Conservation (phyloP, 2,113 vertebrate genomes). For the Megaceryle maxima region DNA sequence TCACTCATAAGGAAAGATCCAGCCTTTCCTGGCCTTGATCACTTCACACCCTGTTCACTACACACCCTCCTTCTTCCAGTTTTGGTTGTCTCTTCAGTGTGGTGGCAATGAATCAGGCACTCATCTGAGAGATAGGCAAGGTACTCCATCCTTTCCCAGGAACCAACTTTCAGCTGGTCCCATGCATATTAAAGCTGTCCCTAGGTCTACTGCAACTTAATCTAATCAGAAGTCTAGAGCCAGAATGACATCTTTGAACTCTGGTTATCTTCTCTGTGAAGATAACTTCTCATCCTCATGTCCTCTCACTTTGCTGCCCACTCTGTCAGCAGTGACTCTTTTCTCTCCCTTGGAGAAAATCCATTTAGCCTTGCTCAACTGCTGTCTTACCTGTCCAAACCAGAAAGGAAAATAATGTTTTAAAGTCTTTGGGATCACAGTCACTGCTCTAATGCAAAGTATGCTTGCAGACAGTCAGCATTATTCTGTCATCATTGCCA, state of each 20-base stretch:
- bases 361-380: background rate
- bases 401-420: background rate
- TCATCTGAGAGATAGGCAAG: background rate
- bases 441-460: background rate
- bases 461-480: background rate
- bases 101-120: rapidly evolving
- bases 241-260: background rate
- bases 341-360: background rate
- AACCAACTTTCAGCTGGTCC: background rate
- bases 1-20: background rate
- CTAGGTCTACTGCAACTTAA: background rate
- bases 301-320: background rate
- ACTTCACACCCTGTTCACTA: rapidly evolving
- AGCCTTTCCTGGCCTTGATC: background rate
- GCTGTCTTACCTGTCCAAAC: background rate
- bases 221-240: background rate
- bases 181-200: background rate
- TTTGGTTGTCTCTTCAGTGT: background rate
- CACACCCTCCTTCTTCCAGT: rapidly evolving
- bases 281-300: background rate
- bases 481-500: background rate
- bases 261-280: background rate
- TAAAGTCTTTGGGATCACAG: background rate
- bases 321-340: background rate
- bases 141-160: background rate